Base-by-base conservation (phyloP, 2,888 invertebrate genomes). In the Antheraea assamensis region DNA sequence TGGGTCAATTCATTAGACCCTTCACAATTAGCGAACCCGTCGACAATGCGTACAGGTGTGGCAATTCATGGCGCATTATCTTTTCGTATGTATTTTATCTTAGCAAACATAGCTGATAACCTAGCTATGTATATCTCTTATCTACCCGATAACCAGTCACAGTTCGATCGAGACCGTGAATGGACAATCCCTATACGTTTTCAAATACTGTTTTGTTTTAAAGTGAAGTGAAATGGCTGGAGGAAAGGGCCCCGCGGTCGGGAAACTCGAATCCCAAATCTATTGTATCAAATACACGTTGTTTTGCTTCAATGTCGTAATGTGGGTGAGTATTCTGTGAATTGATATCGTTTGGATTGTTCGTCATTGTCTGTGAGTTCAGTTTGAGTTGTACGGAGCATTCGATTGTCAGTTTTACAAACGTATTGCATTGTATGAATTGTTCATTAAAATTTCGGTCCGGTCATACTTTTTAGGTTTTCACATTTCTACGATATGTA, bases 271-370 rank as follows among this genome's bases (percentile, higher is more conserved):
- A 87, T 96, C 96, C 79, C 96, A 97, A 86, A 97, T 98, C 83
- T 96, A 96, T 78, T 96, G 97, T 85, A 95, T 98, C 78, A 98
- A 98, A 90, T 98, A 97, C 90, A 96, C 97, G 71, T 92, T 98
- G 78, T 96, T 98, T 83, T 97, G 97, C 85, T 96, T 97, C 90
- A 98, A 98, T 88, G 96, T 97, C 72, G 95, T 98, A 72, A 91
- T 97, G 83, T 97, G 97, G 97, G 97, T 97, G 88, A 96, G 97
- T 96, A 76, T 75, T 70, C 72, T 72, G 71, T 75, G 81, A 81
- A 81, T 80, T 79, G 76, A 78, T 78, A 81, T 77, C 76, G 58
- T 66, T 77, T 71, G 61, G 76, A 55, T 76, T 78, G 76, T 76
- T 68, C 73, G 73, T 78, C 66, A 76, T 78, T 78, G 74, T 79